Evolutionary conservation across 1,140 invertebrate genomes (phyloP).

Genomic region (Drosophila carrolli): DNA sequence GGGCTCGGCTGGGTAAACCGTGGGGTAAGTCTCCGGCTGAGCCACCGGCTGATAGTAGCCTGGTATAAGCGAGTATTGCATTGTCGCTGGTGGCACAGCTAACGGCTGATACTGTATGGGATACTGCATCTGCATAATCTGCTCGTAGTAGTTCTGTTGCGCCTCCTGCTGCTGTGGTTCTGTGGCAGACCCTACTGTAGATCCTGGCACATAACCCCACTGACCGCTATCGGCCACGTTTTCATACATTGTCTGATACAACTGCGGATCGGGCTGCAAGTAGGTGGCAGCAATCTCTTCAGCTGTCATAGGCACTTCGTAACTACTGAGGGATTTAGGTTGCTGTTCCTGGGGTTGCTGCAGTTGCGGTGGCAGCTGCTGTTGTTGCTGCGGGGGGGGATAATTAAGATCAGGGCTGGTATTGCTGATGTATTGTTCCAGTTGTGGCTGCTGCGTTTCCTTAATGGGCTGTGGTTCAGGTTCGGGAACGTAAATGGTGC

Average conservation of each 20-base stretch:
- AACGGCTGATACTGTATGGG: conserved; percentile 77
- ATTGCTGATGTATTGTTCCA: conserved; percentile 47
- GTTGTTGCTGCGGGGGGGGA: conserved; percentile 36
- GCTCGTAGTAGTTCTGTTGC: conserved; percentile 72
- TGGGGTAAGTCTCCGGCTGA: conserved; percentile 47
- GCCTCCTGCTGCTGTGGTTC: conserved; percentile 43
- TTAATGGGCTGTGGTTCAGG: conserved; percentile 21
- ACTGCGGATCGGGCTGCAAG: conserved; percentile 75
- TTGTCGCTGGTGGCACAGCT: conserved; percentile 52
- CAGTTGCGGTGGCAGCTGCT: conserved; percentile 15
- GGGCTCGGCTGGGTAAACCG: conserved; percentile 62
- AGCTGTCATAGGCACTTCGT: conserved; percentile 74
- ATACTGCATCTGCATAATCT: conserved; percentile 81
- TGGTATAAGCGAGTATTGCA: conserved; percentile 69
- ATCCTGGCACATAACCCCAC: conserved; percentile 64
- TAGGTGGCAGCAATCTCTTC: conserved; percentile 79
- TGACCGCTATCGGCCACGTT: conserved; percentile 78
- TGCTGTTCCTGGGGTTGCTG: conserved; percentile 18
- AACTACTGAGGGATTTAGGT: conserved; percentile 21
- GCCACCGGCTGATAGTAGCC: conserved; percentile 71
- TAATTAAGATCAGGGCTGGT: conserved; percentile 31
- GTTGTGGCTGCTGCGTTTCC: conserved; percentile 13
- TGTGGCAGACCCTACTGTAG: neutral
- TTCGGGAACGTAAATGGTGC: conserved; percentile 30
- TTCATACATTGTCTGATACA: conserved; percentile 81